Base-by-base conservation (phyloP, 2,797 vertebrate genomes). In the Cynopterus sphinx region DNA sequence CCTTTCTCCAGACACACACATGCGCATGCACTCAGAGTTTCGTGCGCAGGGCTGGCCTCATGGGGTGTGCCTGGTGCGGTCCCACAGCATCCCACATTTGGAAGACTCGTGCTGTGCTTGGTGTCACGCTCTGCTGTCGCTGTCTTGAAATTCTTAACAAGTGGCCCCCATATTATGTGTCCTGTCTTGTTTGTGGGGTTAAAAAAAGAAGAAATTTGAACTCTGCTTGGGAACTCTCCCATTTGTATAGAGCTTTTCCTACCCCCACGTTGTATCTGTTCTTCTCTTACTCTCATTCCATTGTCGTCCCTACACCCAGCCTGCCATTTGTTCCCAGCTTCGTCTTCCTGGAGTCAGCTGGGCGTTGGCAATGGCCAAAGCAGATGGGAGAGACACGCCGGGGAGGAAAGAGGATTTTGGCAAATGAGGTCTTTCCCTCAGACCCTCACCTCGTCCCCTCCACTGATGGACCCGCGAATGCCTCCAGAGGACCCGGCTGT, bases 291-390 rank as follows among this genome's bases (percentile, higher is more conserved):
- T 12, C 51, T 63, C n/a, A 1, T 57, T 31, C 24, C 41, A 19
- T 10, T 53, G 15, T 70, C 16, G 16, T 41, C 65, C 59, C 28
- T 28, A 82, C 61, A 22, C 36, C 26, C 63, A 82, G 9, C n/a
- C 28, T 68, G 39, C 63, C 43, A 22, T 41, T 9, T 8, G 31
- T 46, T 65, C 63, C 88, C 51, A 67, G 78, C 74, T 28, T 75
- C 51, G 67, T 86, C 71, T 82, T 59, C 83, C 41, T 21, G 33
- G 94, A 9, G 2, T 74, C 71, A 24, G 46, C 65, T 1, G 92
- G 5, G 57, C 8, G 0, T 8, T 13, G 3, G 36, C 28, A 9
- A 5, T 33, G 43, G 13, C 43, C 0, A 0, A 13, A 21, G 43
- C 36, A 31, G 57, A 83, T 12, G 43, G 83, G 36, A 85, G 77